Percentiles rank a stretch among this genome's conserved stretches.
Evolutionary conservation across 2,888 invertebrate genomes (phyloP).

Genomic region (Lapara coniferarum): DNA sequence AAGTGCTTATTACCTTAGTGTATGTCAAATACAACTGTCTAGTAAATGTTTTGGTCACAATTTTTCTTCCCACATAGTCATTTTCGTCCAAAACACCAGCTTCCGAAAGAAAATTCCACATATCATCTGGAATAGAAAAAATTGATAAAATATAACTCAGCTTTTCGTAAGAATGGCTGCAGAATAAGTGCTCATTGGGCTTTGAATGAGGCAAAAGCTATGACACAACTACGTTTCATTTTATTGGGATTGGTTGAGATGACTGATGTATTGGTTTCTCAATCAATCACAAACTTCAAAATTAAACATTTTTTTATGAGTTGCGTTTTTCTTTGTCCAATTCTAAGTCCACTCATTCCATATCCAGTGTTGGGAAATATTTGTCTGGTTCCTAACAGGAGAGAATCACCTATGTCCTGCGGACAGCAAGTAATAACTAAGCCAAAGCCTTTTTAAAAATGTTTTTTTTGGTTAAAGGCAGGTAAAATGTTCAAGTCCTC

Average conservation of each 20-base stretch:
- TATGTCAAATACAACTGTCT: slow-evolving; percentile 68
- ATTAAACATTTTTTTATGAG: no score
- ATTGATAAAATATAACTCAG: not conserved
- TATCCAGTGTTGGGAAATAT: not conserved
- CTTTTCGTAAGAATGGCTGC: not conserved
- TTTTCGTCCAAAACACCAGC: slow-evolving; percentile 70
- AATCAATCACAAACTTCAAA: no score
- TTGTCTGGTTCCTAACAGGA: no score
- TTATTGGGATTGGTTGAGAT: no score
- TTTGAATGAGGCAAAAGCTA: no score
- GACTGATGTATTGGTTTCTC: no score
- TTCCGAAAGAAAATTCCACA: slow-evolving; percentile 75
- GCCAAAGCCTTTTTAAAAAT: no score
- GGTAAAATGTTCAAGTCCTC: not conserved
- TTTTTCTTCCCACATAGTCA: slow-evolving; percentile 58
- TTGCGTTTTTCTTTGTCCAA: no score
- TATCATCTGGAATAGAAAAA: slow-evolving; percentile 63
- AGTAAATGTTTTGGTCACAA: slow-evolving; percentile 63
- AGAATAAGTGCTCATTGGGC: no score
- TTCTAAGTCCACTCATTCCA: not conserved
- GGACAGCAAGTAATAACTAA: not conserved
- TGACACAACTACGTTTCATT: no score
- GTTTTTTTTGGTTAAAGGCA: no score
- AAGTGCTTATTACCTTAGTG: slow-evolving; percentile 55
- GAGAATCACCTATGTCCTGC: not conserved